Percentiles rank a stretch among this genome's conserved stretches.
Evolutionary conservation across 2,113 vertebrate genomes (phyloP).

Genomic region (Cebus imitator): DNA sequence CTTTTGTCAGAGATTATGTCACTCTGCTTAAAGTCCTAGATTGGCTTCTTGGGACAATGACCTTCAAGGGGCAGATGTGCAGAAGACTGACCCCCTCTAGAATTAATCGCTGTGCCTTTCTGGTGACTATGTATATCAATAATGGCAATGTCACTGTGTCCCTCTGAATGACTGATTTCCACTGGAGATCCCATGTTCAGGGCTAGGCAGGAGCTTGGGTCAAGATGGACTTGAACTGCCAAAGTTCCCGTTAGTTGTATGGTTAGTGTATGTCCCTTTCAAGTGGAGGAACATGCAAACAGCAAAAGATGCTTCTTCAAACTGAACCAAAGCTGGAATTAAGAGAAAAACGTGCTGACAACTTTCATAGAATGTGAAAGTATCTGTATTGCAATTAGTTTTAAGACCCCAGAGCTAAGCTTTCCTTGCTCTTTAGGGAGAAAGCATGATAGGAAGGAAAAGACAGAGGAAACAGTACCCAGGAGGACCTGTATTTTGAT

Average conservation of each 20-base stretch:
- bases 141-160: neutral
- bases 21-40: neutral
- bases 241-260: neutral
- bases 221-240: neutral
- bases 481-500: neutral
- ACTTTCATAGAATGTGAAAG: neutral
- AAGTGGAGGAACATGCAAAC: neutral
- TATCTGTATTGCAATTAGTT: neutral
- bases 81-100: neutral
- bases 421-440: neutral
- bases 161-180: neutral
- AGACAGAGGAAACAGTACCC: no score
- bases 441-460: neutral
- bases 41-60: neutral
- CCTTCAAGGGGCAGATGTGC: neutral
- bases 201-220: neutral
- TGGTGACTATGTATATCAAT: neutral
- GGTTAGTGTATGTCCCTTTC: neutral
- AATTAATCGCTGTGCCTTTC: neutral
- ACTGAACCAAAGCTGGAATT: neutral
- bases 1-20: neutral
- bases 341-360: neutral
- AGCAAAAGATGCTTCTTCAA: neutral
- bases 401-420: neutral
- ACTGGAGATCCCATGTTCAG: neutral